Conservation (phyloP, 2,888 invertebrate genomes). For the Antheraea assamensis region DNA sequence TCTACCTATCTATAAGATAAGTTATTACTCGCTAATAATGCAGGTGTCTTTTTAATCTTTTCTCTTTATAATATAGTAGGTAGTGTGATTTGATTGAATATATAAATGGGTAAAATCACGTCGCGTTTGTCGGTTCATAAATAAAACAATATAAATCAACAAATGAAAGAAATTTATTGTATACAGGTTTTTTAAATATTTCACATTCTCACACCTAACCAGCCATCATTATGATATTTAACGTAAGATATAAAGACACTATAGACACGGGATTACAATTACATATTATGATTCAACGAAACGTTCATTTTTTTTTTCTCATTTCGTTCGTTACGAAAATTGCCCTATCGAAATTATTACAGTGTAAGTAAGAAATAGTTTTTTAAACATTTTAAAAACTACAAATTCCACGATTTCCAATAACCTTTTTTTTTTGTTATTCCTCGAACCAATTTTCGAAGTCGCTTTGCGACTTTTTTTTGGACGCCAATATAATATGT, state of each 20-base stretch:
- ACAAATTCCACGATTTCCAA: no score
- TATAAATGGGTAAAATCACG: background rate
- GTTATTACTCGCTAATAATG: no score
- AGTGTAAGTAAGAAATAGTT: constrained; percentile 64
- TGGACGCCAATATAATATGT: constrained; percentile 74
- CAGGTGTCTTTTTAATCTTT: no score
- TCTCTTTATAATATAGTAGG: background rate
- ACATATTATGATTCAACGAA: constrained; percentile 63
- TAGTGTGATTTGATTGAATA: background rate
- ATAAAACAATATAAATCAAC: constrained; percentile 75
- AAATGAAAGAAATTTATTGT: constrained; percentile 83
- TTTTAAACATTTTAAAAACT: constrained; percentile 22
- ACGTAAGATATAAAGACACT: constrained; percentile 79
- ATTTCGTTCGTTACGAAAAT: constrained; percentile 15
- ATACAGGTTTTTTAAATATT: constrained; percentile 83
- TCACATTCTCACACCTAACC: constrained; percentile 77
- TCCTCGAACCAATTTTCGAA: constrained; percentile 39
- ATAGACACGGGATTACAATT: constrained; percentile 73
- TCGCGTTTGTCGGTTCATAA: constrained; percentile 32
- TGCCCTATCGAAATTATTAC: constrained; percentile 57
- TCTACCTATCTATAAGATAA: no score
- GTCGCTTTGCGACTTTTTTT: constrained; percentile 74
- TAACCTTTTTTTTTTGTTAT: constrained; percentile 29
- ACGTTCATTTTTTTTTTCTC: constrained; percentile 38
- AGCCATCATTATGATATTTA: constrained; percentile 74